Base-by-base conservation (phyloP, 2,113 vertebrate species). In the Ivindomyrus marchei region DNA sequence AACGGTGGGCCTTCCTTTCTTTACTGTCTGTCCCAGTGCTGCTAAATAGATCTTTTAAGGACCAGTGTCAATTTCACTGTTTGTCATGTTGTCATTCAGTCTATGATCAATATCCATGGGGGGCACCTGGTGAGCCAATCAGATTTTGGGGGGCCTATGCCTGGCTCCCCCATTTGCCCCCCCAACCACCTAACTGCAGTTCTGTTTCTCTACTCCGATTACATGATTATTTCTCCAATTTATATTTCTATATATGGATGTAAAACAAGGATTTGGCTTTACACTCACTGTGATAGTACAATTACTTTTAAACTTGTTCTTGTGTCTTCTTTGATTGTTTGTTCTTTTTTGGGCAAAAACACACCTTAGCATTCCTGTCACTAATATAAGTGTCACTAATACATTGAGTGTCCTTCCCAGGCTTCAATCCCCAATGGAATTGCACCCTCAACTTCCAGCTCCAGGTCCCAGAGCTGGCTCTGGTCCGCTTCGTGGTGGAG, bases 401-500 rank as follows among this genome's bases (percentile, higher is more conserved):
- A 31, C 74, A 24, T 1, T 80, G 17, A 17, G 17, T 7, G 13
- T 9, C 62, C 88, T 17, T 15, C 39, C 19, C 89, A 99, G 98
- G 98, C 10, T 99, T 99, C 93, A 99, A 98, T 93, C 98, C 98
- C 0, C 92, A 89, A 53, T 99, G 98, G 98, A 94, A 96, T 91
- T 94, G 94, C 85, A 96, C 94, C 2, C 97, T 99, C 90, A 95
- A 95, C 91, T 98, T 99, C 92, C 95, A 95, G 74, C 58, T 99
- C 88, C 94, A 95, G 46, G 96, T 42, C 10, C 98, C 98, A 0
- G 97, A 98, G 90, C 93, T 99, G 95, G 97, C 95, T 0, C 94
- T 99, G 92, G 95, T 99, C 88, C 97, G 98, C 17, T 99, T 99
- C 2, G 92, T 97, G 94, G 98, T 99, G 21, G 97, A 99, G 92